Base-by-base conservation (phyloP, 2,797 vertebrate species). In the Galago senegalensis region DNA sequence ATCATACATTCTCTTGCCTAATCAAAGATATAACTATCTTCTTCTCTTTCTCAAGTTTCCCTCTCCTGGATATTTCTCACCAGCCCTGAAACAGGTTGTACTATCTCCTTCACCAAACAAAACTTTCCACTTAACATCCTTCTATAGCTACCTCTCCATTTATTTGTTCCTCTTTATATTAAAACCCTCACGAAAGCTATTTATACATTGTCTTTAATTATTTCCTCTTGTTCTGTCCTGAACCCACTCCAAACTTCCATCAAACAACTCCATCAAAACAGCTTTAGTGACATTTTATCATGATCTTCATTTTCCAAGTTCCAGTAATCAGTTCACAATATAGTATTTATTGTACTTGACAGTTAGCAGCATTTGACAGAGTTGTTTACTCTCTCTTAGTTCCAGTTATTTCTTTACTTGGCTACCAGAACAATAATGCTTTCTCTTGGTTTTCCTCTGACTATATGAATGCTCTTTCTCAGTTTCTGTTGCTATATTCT, bases 361-460 rank as follows among this genome's bases (percentile, higher is more conserved):
- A 63, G 67, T 69, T 67, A 84, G 72, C 4, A 84, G 10, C 31
- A 86, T 49, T 27, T 87, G 37, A 73, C 29, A 77, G 18, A 69
- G 58, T 23, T 79, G 29, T 69, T 92, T 14, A 34, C 29, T 87
- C 9, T 77, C 23, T 79, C 63, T 91, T 91, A 77, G 2, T 37
- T 61, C 43, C 87, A 72, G 75, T 20, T 58, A 27, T 92, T 69
- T 56, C 25, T 75, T 95, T 25, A 60, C 18, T 80, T 87, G 23
- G n/a, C 31, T 87, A 87, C 76, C 40, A 83, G 43, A 5, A 53
- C 60, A 93, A 80, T 6, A 93, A 75, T 6, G 27, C 7, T 72
- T 34, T 87, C 25, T 58, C 49, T 79, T 93, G 46, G 16, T 72
- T 91, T 96, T 81, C 34, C 58, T 81, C 46, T 85, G 18, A 95